Conservation (phyloP, 2,888 invertebrate species). For the Phania funesta region DNA sequence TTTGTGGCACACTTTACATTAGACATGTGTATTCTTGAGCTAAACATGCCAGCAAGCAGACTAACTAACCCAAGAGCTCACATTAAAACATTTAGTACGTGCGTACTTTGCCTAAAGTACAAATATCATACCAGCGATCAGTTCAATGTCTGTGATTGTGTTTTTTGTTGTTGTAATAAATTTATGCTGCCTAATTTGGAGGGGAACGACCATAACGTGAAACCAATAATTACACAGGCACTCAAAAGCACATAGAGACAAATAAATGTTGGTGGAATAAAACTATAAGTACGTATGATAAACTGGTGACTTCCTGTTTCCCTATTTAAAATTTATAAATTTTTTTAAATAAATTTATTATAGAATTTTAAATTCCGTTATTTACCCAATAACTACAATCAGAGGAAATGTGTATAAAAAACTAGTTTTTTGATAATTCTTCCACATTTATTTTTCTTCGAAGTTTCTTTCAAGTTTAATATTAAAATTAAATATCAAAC, state of each 20-base stretch:
- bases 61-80: neutral
- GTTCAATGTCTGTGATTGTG: slow-evolving; percentile 16
- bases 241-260: neutral
- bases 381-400: neutral
- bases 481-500: too few species aligned
- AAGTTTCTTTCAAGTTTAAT: too few species aligned
- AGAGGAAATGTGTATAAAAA: slow-evolving; percentile 6
- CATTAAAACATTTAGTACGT: neutral
- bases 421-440: neutral
- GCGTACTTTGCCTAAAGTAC: slow-evolving; percentile 5
- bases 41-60: neutral
- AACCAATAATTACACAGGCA: neutral
- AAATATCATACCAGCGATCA: neutral
- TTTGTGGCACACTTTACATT: slow-evolving; percentile 24
- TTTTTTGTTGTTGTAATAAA: slow-evolving; percentile 11
- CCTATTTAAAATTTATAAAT: slow-evolving; percentile 19
- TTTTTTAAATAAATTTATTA: neutral
- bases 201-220: neutral
- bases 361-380: slow-evolving; percentile 19
- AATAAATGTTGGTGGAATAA: neutral
- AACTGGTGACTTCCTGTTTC: slow-evolving; percentile 65
- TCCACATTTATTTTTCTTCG: neutral
- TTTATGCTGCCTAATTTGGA: slow-evolving; percentile 41
- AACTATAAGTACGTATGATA: slow-evolving; percentile 21
- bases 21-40: neutral